These are phyloP conservation scores for Aphaenogaster rudis DNA, from an alignment of 1,140 invertebrate species.

Conservation along the genomic window DNA sequence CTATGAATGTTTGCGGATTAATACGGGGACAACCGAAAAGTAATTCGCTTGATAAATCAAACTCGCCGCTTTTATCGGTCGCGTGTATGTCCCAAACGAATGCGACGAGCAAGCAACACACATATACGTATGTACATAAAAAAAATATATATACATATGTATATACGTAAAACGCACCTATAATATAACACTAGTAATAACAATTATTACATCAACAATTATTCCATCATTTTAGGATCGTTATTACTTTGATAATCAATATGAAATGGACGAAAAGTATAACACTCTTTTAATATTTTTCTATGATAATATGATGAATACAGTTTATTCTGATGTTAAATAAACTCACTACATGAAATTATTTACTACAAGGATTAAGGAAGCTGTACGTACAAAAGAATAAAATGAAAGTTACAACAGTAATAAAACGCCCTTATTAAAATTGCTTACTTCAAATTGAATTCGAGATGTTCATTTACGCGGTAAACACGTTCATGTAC, in stretches of 20 bases:
- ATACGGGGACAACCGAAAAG: conserved; percentile 20
- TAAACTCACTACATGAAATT: conserved; percentile 7
- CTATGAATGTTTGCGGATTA: conserved; percentile 42
- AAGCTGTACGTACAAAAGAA: neutral
- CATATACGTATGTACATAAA: no score
- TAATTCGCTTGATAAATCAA: conserved; percentile 46
- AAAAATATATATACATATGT: no score
- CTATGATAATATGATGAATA: neutral
- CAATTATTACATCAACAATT: neutral
- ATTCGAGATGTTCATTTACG: conserved; percentile 39
- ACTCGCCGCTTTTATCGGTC: neutral
- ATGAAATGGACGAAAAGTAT: neutral
- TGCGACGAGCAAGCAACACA: neutral
- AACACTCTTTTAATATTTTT: neutral
- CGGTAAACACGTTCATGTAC: conserved; percentile 15
- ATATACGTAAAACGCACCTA: neutral
- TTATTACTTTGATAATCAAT: conserved; percentile 15
- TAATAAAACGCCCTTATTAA: neutral
- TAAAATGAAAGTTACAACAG: neutral
- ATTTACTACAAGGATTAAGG: neutral
- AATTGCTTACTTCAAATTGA: conserved; percentile 35
- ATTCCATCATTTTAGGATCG: conserved; percentile 8
- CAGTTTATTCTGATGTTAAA: neutral
- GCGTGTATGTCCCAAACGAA: neutral
- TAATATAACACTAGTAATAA: neutral